These are phyloP conservation scores for Hydropsyche betteni DNA, from an alignment of 2,888 invertebrate species.

Conservation along the genomic window DNA sequence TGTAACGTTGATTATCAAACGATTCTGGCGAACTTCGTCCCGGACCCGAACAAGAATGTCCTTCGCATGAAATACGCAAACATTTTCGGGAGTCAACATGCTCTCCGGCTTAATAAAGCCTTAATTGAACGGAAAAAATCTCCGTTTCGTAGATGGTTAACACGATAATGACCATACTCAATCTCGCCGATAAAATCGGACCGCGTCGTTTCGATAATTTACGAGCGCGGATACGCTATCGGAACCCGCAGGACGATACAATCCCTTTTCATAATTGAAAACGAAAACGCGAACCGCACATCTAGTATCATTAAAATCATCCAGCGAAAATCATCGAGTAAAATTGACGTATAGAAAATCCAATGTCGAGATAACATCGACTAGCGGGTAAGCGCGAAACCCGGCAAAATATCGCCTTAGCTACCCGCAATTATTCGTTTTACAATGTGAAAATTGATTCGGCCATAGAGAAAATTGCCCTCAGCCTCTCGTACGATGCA, in stretches of 20 bases:
- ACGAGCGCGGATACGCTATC: conserved; percentile 1
- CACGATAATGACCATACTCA: conserved; percentile 19
- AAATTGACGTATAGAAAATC: too few relatives aligned
- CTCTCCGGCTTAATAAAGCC: not conserved
- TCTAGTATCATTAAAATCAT: too few relatives aligned
- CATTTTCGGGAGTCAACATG: not conserved
- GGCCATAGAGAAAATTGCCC: conserved; percentile 12
- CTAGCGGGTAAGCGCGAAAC: conserved; percentile 18
- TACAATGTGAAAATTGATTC: conserved; percentile 28
- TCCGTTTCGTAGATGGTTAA: conserved; percentile 1
- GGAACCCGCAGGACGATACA: not conserved
- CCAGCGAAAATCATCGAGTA: too few relatives aligned
- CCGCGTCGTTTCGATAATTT: conserved; percentile 3
- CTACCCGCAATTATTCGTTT: conserved; percentile 8
- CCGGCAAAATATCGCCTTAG: not conserved
- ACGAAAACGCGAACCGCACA: too few relatives aligned
- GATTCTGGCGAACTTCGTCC: too few relatives aligned
- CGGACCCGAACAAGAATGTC: too few relatives aligned
- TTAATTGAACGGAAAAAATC: conserved; percentile 5
- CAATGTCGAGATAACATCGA: not conserved
- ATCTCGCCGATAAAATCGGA: conserved; percentile 25
- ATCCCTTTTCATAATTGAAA: too few relatives aligned
- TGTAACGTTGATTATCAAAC: too few relatives aligned
- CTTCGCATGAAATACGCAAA: not conserved
- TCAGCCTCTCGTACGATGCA: not conserved